Evolutionary conservation across 1,140 invertebrate species (phyloP), one percentile per base, ranked within the genome.

Genomic region (Philotrypesis tridentata): DNA sequence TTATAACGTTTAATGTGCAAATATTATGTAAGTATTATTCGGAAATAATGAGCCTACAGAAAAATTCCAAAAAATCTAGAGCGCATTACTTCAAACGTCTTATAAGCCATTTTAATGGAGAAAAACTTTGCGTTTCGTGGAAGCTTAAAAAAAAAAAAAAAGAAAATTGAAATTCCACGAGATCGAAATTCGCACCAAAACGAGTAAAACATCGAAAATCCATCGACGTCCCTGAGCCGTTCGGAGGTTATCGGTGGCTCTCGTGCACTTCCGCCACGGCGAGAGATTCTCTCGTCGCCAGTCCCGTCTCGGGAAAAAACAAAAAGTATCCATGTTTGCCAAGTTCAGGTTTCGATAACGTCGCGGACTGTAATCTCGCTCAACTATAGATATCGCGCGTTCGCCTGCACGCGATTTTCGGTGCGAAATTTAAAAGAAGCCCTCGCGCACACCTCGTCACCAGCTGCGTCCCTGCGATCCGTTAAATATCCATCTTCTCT

Each of bases 401-500:
- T 12, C 4, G 7, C 12, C 14, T 17, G 4, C 14, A 17, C 33
- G 3, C 33, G 4, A 37, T 55, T 55, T 55, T 55, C 21, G 48
- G 67, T 70, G 67, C 67, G 67, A 70, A 70, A 71, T 23, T 70
- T 55, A 71, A 48, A 33, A 23, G 23, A 21, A 29, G n/a, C n/a
- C n/a, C n/a, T n/a, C n/a, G n/a, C n/a, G n/a, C 77, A 25, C 65
- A 12, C 17, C 29, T 79, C 40, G 25, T 11, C 23, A 33, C 14
- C 11, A 23, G 17, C 17, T 67, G 6, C n/a, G 4, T n/a, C n/a
- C n/a, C n/a, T n/a, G n/a, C 14, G 43, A 1, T 12, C n/a, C n/a
- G n/a, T n/a, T n/a, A n/a, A 61, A 65, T 73, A 67, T 55, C 31
- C 63, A 17, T 60, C 48, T 81, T 75, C 68, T 68, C 23, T 81